phyloP scores from a whole-genome alignment of 64 coral and sea anemone species.

The Montipora foliosa region DNA sequence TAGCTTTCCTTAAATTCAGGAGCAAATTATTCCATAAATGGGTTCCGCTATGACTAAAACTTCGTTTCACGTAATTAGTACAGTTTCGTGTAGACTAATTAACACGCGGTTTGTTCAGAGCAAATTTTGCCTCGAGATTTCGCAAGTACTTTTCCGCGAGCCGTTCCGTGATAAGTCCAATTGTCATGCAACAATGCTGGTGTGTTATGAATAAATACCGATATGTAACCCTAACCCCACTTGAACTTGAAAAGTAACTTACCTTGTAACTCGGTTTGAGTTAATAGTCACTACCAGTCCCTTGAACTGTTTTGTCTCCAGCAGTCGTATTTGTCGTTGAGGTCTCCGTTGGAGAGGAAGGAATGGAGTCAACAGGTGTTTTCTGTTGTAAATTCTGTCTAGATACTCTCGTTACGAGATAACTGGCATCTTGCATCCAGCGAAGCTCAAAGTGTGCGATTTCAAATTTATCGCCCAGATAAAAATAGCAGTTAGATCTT shows the following conservation, averaged over 20 bases:
- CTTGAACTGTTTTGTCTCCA: neutral
- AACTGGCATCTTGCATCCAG: slow-evolving; percentile 52
- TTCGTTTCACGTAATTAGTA: no score
- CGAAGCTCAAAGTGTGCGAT: slow-evolving; percentile 84
- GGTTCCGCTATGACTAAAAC: no score
- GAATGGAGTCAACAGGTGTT: neutral
- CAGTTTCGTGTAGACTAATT: no score
- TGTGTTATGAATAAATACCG: no score
- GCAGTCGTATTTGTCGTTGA: neutral
- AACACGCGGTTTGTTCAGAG: no score
- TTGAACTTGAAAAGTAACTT: neutral
- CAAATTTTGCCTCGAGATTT: no score
- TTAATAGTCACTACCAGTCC: slow-evolving; percentile 15
- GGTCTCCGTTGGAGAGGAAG: neutral
- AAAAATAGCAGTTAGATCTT: slow-evolving; percentile 74
- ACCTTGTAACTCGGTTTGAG: slow-evolving; percentile 75
- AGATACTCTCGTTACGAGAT: neutral
- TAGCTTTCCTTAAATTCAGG: no score
- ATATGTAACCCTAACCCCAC: no score
- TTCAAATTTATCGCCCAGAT: slow-evolving; percentile 77
- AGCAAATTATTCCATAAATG: no score
- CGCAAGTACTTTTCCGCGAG: no score
- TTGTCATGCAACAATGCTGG: no score
- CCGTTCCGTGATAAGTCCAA: no score
- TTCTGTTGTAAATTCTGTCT: neutral